Conservation (phyloP, 1,140 invertebrate species). For the Dendrolimus punctatus region DNA sequence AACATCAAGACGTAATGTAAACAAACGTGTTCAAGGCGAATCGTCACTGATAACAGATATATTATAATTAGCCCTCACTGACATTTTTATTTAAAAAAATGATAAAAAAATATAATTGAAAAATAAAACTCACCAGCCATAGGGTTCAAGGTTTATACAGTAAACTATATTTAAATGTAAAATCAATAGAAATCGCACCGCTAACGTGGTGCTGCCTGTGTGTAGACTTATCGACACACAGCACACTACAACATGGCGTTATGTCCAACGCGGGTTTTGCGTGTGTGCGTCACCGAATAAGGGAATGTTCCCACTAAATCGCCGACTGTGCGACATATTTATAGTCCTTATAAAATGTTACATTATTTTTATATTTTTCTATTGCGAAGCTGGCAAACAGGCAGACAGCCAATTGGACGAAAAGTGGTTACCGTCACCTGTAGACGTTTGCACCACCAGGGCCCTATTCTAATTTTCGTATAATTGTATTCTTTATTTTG, state of each 20-base stretch:
- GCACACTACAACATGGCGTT: slow-evolving; percentile 15
- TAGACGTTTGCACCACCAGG: too few relatives aligned
- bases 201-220: slow-evolving; percentile 45
- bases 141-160: slow-evolving; percentile 54
- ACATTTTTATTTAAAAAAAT: slow-evolving; percentile 5
- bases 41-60: slow-evolving; percentile 16
- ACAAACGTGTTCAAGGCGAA: slow-evolving; percentile 13
- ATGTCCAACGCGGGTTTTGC: slow-evolving; percentile 8
- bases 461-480: too few relatives aligned
- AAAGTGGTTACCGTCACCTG: too few relatives aligned
- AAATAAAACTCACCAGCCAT: slow-evolving; percentile 57
- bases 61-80: slow-evolving; percentile 5
- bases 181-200: slow-evolving; percentile 61
- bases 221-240: slow-evolving; percentile 32
- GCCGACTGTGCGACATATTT: too few relatives aligned
- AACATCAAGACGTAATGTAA: too few relatives aligned
- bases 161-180: slow-evolving; percentile 45
- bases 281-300: slow-evolving; percentile 2
- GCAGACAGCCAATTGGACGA: too few relatives aligned
- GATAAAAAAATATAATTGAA: slow-evolving; percentile 14
- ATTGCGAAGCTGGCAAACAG: too few relatives aligned
- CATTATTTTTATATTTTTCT: too few relatives aligned
- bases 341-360: too few relatives aligned
- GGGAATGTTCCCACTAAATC: too few relatives aligned
- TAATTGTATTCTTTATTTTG: too few relatives aligned